Evolutionary conservation across 2,888 invertebrate genomes (phyloP).

Genomic region (Disparrhopalites patrizii): DNA sequence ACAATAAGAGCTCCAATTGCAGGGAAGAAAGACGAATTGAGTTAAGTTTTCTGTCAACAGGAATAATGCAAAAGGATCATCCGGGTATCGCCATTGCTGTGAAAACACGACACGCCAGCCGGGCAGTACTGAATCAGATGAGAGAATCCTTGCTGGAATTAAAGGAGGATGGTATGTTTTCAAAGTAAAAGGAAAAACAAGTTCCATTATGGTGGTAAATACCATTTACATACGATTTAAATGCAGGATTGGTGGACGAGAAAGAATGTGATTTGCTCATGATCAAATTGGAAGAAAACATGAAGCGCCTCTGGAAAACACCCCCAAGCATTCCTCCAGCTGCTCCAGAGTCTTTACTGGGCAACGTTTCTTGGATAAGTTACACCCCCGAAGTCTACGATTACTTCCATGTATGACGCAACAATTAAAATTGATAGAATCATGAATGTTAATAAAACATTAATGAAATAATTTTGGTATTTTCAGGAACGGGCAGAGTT

Average conservation of each 20-base stretch:
- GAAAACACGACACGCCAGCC: constrained; percentile 62
- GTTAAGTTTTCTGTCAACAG: constrained; percentile 11
- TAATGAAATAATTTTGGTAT: too few species aligned
- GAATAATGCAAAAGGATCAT: constrained; percentile 57
- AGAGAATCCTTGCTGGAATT: constrained; percentile 57
- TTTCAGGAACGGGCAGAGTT: constrained; percentile 49
- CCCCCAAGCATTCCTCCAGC: constrained; percentile 51
- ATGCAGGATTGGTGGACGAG: constrained; percentile 58
- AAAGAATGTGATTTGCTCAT: constrained; percentile 57
- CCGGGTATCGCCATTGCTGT: constrained; percentile 63
- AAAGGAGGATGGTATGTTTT: constrained; percentile 54
- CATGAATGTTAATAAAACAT: too few species aligned
- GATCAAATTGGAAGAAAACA: constrained; percentile 57
- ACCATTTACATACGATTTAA: not conserved
- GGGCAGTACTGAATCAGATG: constrained; percentile 60
- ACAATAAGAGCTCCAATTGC: too few species aligned
- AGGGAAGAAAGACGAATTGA: not conserved
- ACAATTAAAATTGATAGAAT: too few species aligned
- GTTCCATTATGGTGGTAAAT: too few species aligned
- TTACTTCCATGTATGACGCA: constrained; percentile 49
- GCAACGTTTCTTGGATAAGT: constrained; percentile 50
- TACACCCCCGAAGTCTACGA: constrained; percentile 50
- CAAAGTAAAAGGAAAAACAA: not conserved
- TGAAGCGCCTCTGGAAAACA: constrained; percentile 52
- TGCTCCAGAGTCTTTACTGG: constrained; percentile 50